These are phyloP conservation scores for Acanthoscelides obtectus DNA, from an alignment of 2,888 invertebrate genomes.

Conservation along the genomic window DNA sequence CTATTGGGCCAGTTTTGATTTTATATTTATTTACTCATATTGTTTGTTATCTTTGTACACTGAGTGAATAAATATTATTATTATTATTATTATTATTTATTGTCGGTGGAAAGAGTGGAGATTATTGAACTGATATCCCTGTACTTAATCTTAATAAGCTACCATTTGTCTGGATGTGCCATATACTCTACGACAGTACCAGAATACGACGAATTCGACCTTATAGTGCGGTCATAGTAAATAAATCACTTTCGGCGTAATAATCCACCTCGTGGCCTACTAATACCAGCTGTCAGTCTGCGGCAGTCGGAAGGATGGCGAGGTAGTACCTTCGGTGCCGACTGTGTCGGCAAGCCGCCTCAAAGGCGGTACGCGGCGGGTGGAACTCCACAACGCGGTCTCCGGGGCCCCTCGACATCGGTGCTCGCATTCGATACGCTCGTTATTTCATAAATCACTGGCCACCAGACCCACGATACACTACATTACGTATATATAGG, in stretches of 20 bases:
- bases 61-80: too few relatives aligned
- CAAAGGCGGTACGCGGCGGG: neutral
- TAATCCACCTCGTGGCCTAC: neutral
- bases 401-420: neutral
- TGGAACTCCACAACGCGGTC: neutral
- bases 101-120: too few relatives aligned
- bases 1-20: too few relatives aligned
- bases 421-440: neutral
- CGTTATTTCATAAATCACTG: neutral
- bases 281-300: neutral
- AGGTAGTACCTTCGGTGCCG: neutral
- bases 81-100: too few relatives aligned
- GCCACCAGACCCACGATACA: neutral
- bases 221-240: too few relatives aligned
- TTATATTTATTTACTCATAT: too few relatives aligned
- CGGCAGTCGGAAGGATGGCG: neutral
- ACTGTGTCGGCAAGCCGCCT: neutral
- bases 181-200: too few relatives aligned
- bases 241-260: neutral
- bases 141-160: too few relatives aligned
- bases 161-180: too few relatives aligned
- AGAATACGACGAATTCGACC: neutral
- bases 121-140: too few relatives aligned
- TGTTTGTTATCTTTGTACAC: too few relatives aligned
- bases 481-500: neutral